phyloP scores from a whole-genome alignment of 2,113 vertebrate species.

The Neofelis nebulosa region DNA sequence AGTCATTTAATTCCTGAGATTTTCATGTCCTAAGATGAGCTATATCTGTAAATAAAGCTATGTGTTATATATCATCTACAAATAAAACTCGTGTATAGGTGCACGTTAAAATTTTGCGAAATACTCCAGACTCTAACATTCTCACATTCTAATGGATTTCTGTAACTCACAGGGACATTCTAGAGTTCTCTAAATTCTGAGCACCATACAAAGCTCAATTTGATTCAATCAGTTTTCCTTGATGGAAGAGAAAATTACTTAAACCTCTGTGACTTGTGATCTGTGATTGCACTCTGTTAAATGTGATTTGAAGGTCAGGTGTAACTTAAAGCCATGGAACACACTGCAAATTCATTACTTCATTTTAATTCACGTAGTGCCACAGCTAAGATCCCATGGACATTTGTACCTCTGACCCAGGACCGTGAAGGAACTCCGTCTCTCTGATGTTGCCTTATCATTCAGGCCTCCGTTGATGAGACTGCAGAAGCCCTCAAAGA shows the following conservation, averaged over 20 bases:
- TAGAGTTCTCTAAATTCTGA: slow-evolving; percentile 76
- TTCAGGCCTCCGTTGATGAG: slow-evolving; percentile 63
- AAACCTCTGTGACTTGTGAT: slow-evolving; percentile 85
- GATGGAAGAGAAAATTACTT: slow-evolving; percentile 80
- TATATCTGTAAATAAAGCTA: neutral
- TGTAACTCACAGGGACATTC: slow-evolving; percentile 69
- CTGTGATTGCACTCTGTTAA: slow-evolving; percentile 81
- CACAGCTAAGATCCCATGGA: slow-evolving; percentile 77
- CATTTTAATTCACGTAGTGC: slow-evolving; percentile 82
- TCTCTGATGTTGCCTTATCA: slow-evolving; percentile 67
- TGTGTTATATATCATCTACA: neutral
- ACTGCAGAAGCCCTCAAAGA: slow-evolving; percentile 36
- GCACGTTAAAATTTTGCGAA: neutral
- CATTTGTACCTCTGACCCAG: slow-evolving; percentile 80
- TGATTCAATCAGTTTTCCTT: slow-evolving; percentile 79
- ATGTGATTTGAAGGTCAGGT: slow-evolving; percentile 83
- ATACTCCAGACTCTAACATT: neutral
- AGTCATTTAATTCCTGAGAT: neutral
- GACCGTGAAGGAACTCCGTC: slow-evolving; percentile 79
- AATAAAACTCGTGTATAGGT: neutral
- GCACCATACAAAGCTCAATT: slow-evolving; percentile 77
- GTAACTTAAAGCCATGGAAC: slow-evolving; percentile 78
- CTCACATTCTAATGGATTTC: slow-evolving; percentile 22
- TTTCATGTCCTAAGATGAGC: neutral
- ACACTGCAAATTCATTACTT: slow-evolving; percentile 83